Base-by-base conservation (phyloP, 2,888 invertebrate genomes). In the Drosophila merina region DNA sequence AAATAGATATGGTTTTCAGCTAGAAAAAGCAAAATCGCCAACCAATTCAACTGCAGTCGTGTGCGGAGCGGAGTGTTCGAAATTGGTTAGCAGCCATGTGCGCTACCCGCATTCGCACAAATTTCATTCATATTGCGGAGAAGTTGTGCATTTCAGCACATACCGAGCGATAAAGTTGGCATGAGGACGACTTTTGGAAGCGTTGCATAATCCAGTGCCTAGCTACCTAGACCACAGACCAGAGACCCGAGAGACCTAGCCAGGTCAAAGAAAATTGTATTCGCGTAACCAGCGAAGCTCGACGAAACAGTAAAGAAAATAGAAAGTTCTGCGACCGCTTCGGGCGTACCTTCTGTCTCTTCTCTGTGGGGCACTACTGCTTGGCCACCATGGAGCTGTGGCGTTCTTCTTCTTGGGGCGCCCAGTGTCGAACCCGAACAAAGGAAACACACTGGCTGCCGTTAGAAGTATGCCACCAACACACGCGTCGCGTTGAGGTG, bases 251-350 rank as follows among this genome's bases (percentile, higher is more conserved):
- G 14, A 14, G 14, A 14, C 3, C 33, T 12, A 14, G 40, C 20
- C 20, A n/a, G 31, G 31, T 20, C 12, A 44, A 59, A 47, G 64
- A 12, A 36, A 36, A 51, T 44, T 44, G 14, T 30, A 14, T 44
- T 36, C 7, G 52, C 31, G 56, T 44, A 49, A 56, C 45, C 58
- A 74, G 63, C 57, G 56, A 74, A 60, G 47, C 40, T 42, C 50
- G 12, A 76, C 76, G 73, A 82, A 87, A 76, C 76, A 75, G 76
- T 81, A 86, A 90, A 88, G 88, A 90, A 89, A 89, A 90, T 89
- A 89, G 88, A 89, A 89, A 90, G 89, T 90, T 89, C 89, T 89
- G 77, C 72, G 72, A 63, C 62, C 51, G 45, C 38, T 31, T 26
- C 57, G 45, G 5, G 26, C 36, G 36, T n/a, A 36, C 36, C 36